A percentile compares a stretch with the other conserved stretches of the same genome.
phyloP scores from a whole-genome alignment of 2,797 vertebrate species.

The Sphaeramia orbicularis region DNA sequence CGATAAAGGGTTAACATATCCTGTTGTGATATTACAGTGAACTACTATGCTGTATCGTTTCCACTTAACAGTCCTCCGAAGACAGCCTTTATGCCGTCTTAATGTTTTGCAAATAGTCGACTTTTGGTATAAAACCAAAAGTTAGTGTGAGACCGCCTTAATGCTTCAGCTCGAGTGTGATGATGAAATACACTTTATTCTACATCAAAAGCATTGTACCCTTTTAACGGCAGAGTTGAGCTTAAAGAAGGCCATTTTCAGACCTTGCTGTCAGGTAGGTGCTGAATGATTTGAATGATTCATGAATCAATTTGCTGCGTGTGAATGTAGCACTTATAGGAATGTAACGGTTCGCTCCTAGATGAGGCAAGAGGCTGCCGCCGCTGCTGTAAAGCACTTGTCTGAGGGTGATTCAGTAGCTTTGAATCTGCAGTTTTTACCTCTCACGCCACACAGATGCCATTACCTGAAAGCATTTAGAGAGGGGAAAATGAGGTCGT shows the following conservation, averaged over 20 bases:
- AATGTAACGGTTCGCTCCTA: slow-evolving; percentile 49
- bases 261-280: slow-evolving; percentile 57
- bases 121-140: slow-evolving; percentile 36
- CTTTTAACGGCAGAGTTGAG: slow-evolving; percentile 47
- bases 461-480: slow-evolving; percentile 59
- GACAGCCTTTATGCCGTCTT: slow-evolving; percentile 25
- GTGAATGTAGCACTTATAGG: slow-evolving; percentile 62
- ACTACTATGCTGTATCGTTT: slow-evolving; percentile 38
- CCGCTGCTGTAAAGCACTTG: slow-evolving; percentile 33
- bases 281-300: slow-evolving; percentile 75
- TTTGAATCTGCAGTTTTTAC: slow-evolving; percentile 48
- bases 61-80: slow-evolving; percentile 34
- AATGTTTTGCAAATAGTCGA: slow-evolving; percentile 46
- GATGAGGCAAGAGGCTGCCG: slow-evolving; percentile 37
- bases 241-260: slow-evolving; percentile 63
- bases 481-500: slow-evolving; percentile 49
- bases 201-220: slow-evolving; percentile 46
- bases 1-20: too few relatives aligned
- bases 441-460: slow-evolving; percentile 42
- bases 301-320: slow-evolving; percentile 70
- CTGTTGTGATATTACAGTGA: slow-evolving; percentile 37
- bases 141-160: slow-evolving; percentile 2
- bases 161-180: slow-evolving; percentile 6
- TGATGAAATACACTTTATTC: slow-evolving; percentile 57
- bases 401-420: slow-evolving; percentile 38